Conservation (phyloP, 92 coral and sea anemone genomes). For the Metridium senile region DNA sequence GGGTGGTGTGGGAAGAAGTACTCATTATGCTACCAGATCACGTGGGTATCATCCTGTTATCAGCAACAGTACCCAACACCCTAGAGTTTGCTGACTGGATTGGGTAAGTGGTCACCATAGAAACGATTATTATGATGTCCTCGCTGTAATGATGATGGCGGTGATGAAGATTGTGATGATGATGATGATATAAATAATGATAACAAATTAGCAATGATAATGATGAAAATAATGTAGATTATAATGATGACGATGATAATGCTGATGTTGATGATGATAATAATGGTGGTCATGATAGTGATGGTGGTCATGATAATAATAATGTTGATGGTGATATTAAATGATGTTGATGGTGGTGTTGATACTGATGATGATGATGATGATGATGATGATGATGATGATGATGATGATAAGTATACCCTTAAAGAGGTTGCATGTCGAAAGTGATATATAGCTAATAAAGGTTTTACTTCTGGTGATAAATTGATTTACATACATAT, state of each 20-base stretch:
- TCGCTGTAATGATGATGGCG: neutral
- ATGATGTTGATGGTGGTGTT: neutral
- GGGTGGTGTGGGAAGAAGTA: slow-evolving; percentile 99
- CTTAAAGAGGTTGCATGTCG: too few species aligned
- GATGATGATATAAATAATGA: neutral
- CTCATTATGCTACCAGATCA: slow-evolving; percentile 96
- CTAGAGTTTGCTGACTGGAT: slow-evolving; percentile 99
- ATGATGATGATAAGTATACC: neutral
- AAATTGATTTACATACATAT: too few species aligned
- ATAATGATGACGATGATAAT: neutral
- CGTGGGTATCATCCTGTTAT: slow-evolving; percentile 85
- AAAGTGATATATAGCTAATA: neutral
- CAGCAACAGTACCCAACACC: slow-evolving; percentile 97
- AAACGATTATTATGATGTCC: neutral
- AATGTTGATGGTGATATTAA: neutral
- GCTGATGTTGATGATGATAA: neutral
- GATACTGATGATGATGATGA: neutral
- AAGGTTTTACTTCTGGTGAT: neutral
- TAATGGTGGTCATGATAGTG: neutral
- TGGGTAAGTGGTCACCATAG: slow-evolving; percentile 61
- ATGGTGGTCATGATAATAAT: neutral
- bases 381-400: neutral
- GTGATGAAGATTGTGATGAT: neutral
- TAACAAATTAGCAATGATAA: neutral
- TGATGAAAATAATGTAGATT: neutral